phyloP scores from a whole-genome alignment of 1,140 invertebrate genomes.

The Dreissena rostriformis region DNA sequence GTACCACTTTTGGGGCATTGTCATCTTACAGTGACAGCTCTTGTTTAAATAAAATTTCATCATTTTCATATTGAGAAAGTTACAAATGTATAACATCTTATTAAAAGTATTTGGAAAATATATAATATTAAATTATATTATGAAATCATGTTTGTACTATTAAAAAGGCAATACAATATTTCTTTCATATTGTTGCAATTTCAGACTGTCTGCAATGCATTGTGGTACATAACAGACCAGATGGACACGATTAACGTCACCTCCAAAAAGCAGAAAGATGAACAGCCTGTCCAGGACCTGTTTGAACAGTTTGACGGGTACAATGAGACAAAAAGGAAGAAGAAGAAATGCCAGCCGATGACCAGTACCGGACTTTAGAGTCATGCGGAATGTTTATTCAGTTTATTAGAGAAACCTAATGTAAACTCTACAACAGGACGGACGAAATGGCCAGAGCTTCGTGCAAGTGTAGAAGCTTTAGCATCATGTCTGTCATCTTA shows the following conservation, averaged over 20 bases:
- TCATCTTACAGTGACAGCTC: no score
- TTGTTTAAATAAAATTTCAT: not conserved
- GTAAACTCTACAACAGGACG: not conserved
- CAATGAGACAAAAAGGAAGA: conserved; percentile 22
- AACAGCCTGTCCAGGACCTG: conserved; percentile 1
- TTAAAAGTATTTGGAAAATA: not conserved
- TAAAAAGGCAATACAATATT: not conserved
- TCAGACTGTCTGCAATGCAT: conserved; percentile 45
- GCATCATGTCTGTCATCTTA: conserved; percentile 15
- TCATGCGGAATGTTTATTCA: not conserved
- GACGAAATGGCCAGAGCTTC: not conserved
- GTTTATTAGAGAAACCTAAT: not conserved
- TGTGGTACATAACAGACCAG: conserved; percentile 48
- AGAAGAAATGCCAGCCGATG: not conserved
- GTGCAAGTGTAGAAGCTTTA: not conserved
- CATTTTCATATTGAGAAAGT: not conserved
- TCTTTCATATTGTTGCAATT: not conserved
- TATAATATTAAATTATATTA: not conserved
- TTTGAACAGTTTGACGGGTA: conserved; percentile 35
- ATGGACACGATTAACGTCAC: conserved; percentile 30
- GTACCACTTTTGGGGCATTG: no score
- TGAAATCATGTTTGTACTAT: not conserved
- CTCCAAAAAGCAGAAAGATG: not conserved
- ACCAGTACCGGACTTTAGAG: not conserved
- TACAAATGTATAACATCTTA: not conserved